Conservation (phyloP, 1,140 invertebrate genomes). For the Drosophila chauvacae region DNA sequence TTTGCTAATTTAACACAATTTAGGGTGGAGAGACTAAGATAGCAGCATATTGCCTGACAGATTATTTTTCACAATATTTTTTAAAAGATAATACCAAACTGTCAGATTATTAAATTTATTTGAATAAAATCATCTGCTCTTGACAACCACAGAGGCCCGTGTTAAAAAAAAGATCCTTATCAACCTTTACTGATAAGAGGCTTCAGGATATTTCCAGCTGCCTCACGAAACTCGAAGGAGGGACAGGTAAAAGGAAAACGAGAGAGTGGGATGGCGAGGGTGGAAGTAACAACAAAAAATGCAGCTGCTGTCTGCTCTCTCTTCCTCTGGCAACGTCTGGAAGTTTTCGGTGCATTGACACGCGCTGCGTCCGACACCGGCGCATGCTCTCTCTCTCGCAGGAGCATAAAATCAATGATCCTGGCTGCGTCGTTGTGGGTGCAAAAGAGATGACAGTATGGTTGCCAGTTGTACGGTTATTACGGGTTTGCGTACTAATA, state of each 20-base stretch:
- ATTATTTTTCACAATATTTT: no score
- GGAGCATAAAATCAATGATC: conserved; percentile 70
- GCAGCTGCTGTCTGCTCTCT: conserved; percentile 62
- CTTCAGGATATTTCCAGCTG: conserved; percentile 22
- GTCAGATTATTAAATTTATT: background rate
- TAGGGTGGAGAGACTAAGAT: no score
- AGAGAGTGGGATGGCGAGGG: conserved; percentile 8
- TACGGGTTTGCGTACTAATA: conserved; percentile 74
- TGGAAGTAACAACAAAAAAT: conserved; percentile 19
- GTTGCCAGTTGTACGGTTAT: conserved; percentile 53
- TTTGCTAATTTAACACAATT: background rate
- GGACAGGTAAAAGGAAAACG: conserved; percentile 22
- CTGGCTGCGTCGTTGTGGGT: conserved; percentile 41
- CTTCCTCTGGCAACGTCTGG: conserved; percentile 20
- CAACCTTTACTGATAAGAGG: conserved; percentile 21
- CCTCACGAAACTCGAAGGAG: background rate
- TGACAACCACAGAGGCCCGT: background rate
- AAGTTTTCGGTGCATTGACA: conserved; percentile 70
- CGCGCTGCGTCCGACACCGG: conserved; percentile 53
- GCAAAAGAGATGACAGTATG: conserved; percentile 60
- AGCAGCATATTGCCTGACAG: no score
- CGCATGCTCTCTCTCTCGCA: conserved; percentile 52
- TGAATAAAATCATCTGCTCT: conserved; percentile 1
- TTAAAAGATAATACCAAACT: background rate
- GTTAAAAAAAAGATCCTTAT: conserved; percentile 9